Evolutionary conservation across 1,140 invertebrate genomes (phyloP).

Genomic region (Harpegnathos saltator): DNA sequence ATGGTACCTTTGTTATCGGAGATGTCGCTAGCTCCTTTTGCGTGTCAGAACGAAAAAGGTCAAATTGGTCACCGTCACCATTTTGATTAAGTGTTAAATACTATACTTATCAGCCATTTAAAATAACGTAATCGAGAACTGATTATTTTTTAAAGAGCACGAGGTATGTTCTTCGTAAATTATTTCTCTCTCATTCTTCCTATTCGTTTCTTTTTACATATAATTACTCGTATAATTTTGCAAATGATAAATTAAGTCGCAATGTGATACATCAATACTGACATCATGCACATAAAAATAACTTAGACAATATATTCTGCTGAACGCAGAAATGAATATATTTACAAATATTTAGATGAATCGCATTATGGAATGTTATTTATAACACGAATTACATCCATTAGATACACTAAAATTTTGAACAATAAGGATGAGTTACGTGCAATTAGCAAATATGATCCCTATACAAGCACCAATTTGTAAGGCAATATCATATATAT

Average conservation of each 20-base stretch:
- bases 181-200: constrained; percentile 14
- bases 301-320: constrained; percentile 49
- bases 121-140: constrained; percentile 74
- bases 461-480: constrained; percentile 74
- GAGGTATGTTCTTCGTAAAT: constrained; percentile 73
- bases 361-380: constrained; percentile 54
- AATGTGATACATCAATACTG: constrained; percentile 52
- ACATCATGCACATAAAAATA: constrained; percentile 68
- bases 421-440: constrained; percentile 69
- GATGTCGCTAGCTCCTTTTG: constrained; percentile 86
- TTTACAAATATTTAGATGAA: constrained; percentile 61
- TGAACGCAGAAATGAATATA: constrained; percentile 63
- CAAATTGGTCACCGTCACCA: constrained; percentile 87
- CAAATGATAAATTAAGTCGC: constrained; percentile 45
- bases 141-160: constrained; percentile 86
- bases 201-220: constrained; percentile 35
- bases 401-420: constrained; percentile 66
- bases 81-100: constrained; percentile 83
- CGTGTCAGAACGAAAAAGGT: constrained; percentile 87
- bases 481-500: constrained; percentile 74
- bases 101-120: constrained; percentile 81
- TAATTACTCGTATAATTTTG: constrained; percentile 37
- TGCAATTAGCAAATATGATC: constrained; percentile 75
- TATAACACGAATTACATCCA: constrained; percentile 70
- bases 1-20: constrained; percentile 86